phyloP scores from a whole-genome alignment of 1,140 invertebrate genomes.

The Brachionus koreanus region DNA sequence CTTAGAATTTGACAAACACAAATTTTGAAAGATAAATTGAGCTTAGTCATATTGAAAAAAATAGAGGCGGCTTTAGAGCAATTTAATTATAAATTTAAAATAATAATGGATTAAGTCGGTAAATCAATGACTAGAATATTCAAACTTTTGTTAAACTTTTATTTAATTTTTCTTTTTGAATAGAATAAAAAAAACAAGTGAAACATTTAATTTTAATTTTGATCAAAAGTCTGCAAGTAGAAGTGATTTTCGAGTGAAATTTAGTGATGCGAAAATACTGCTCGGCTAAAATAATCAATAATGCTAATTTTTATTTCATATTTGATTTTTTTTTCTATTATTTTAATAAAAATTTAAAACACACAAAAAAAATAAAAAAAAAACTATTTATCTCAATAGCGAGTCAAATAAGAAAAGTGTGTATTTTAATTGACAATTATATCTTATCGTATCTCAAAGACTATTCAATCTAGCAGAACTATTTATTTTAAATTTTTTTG shows the following conservation, averaged over 20 bases:
- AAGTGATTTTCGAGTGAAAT: too few relatives aligned
- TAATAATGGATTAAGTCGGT: conserved; percentile 11
- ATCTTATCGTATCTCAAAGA: too few relatives aligned
- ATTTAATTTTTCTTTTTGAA: background rate
- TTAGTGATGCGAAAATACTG: too few relatives aligned
- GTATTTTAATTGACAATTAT: too few relatives aligned
- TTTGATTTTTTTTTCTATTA: too few relatives aligned
- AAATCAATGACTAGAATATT: background rate
- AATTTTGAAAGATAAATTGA: background rate
- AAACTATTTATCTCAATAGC: too few relatives aligned
- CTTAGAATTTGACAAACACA: background rate
- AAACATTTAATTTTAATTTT: background rate
- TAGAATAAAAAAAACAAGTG: background rate
- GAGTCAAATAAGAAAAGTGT: too few relatives aligned
- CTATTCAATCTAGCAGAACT: too few relatives aligned
- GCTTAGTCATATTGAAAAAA: background rate
- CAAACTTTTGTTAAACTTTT: background rate
- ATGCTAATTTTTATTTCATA: too few relatives aligned
- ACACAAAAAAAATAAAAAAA: too few relatives aligned
- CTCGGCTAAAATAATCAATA: too few relatives aligned
- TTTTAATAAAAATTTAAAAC: too few relatives aligned
- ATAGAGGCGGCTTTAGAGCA: background rate
- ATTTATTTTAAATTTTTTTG: background rate
- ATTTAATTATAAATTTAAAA: background rate
- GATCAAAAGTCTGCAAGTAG: background rate